Evolutionary conservation across 1,140 invertebrate species (phyloP), one percentile per base, ranked within the genome.

Genomic region (Phortica variegata): DNA sequence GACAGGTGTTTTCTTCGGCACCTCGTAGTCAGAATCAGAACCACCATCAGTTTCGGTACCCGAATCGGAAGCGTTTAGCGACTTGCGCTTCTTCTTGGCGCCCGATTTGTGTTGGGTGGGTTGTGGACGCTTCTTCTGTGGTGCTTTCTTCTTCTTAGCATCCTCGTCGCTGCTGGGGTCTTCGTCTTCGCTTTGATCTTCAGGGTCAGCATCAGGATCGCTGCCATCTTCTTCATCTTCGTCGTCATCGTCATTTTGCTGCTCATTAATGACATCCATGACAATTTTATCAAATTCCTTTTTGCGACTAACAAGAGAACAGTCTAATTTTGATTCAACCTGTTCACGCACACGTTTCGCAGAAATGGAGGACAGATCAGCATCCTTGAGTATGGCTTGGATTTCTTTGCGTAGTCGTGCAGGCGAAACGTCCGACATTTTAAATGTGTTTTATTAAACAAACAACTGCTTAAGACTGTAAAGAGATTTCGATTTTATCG

Each of bases 291-390:
- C 90, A 19, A 93, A 87, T 72, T 92, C 84, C 73, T 91, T 89
- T 77, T 89, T 91, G 60, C 88, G 87, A 39, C 71, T 79, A 18
- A 83, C 78, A 10, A 96, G 79, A 59, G 93, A 89, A 47, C 84
- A 80, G 32, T 86, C 86, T 9, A 93, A 79, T 68, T 89, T 88
- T 50, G 88, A 83, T 76, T 96, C 91, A 47, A 95, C 79, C 66
- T 90, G 85, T 76, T 89, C 85, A 20, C 92, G 85, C n/a, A 96
- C 90, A 77, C 93, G 91, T 65, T 95, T 96, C 1, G 90, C 87
- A 9, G 91, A 91, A 58, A 89, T 88, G 26, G 84, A 85, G 6
- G 85, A 84, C 8, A 95, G 79, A 72, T 95, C 89, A 4, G 91
- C 91, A 79, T 87, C 86, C 78, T 94, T 91, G 3, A 96, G 81